Evolutionary conservation across 2,113 vertebrate species (phyloP).

Genomic region (Osmerus mordax): DNA sequence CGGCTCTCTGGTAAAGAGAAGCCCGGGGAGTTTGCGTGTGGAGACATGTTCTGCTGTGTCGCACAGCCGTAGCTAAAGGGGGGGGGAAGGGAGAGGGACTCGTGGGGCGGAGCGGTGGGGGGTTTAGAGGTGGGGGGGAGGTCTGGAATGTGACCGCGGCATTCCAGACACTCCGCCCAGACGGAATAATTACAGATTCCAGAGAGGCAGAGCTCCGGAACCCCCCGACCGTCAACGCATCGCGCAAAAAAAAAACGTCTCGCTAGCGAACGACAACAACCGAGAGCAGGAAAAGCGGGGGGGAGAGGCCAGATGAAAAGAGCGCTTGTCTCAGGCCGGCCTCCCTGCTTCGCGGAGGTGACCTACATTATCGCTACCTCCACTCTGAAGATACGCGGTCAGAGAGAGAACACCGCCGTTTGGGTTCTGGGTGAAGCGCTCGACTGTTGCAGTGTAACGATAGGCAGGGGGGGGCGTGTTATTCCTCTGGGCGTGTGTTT

Average conservation of each 20-base stretch:
- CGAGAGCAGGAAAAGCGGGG: too few relatives aligned
- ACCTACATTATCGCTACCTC: too few relatives aligned
- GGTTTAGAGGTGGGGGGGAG: conserved; percentile 25
- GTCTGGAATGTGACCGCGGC: conserved; percentile 69
- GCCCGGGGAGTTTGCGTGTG: conserved; percentile 51
- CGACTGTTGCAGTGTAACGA: too few relatives aligned
- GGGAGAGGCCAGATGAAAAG: too few relatives aligned
- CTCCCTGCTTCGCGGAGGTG: too few relatives aligned
- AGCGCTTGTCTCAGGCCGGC: too few relatives aligned
- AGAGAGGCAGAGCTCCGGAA: conserved; percentile 52
- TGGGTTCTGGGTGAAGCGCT: too few relatives aligned
- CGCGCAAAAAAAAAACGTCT: too few relatives aligned
- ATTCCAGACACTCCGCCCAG: conserved; percentile 70
- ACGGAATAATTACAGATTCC: conserved; percentile 69
- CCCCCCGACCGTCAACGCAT: conserved; percentile 35
- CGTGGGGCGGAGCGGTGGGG: conserved; percentile 42
- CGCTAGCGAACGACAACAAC: too few relatives aligned
- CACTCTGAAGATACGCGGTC: too few relatives aligned
- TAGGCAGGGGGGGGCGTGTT: conserved; percentile 2
- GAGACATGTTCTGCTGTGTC: conserved; percentile 55
- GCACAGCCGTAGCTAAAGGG: conserved; percentile 23
- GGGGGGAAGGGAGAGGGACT: conserved; percentile 35
- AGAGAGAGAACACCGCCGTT: too few relatives aligned
- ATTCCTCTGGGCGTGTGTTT: conserved; percentile 21
- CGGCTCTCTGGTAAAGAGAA: neutral